phyloP scores from a whole-genome alignment of 1,140 invertebrate species.

The Homalodisca vitripennis region DNA sequence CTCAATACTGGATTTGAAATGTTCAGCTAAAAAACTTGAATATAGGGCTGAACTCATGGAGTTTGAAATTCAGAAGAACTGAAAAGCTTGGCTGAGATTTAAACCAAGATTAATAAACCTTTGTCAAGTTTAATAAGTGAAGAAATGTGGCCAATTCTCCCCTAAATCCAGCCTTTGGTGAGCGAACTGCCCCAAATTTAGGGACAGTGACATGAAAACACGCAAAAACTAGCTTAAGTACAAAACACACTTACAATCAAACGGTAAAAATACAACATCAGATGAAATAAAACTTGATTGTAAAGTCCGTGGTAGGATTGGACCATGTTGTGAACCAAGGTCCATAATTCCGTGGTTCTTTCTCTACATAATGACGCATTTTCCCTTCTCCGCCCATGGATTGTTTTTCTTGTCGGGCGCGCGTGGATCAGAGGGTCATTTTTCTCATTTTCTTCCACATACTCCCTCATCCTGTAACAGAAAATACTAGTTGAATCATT shows the following conservation, averaged over 20 bases:
- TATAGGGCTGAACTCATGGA: too few species aligned
- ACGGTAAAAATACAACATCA: background rate
- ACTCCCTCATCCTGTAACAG: conserved; percentile 86
- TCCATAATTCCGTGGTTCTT: background rate
- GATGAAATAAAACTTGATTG: background rate
- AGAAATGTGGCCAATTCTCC: too few species aligned
- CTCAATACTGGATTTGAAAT: too few species aligned
- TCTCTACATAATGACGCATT: conserved; percentile 90
- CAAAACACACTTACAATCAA: background rate
- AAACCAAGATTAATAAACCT: too few species aligned
- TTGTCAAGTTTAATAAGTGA: too few species aligned
- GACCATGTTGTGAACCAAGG: background rate
- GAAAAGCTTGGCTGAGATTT: too few species aligned
- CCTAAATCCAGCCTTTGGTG: too few species aligned
- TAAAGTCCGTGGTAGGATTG: background rate
- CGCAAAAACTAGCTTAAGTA: background rate
- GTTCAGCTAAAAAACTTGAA: too few species aligned
- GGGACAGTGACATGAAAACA: background rate
- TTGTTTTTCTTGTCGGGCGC: conserved; percentile 98
- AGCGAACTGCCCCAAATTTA: background rate
- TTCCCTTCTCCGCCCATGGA: conserved; percentile 97
- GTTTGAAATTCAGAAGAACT: too few species aligned
- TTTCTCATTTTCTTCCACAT: conserved; percentile 95
- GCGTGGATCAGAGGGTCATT: conserved; percentile 94
- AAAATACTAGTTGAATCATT: too few species aligned